Percentiles rank a stretch among this genome's conserved stretches.
These are phyloP conservation scores for Oncopeltus fasciatus DNA, from an alignment of 1,140 invertebrate genomes.

Conservation along the genomic window DNA sequence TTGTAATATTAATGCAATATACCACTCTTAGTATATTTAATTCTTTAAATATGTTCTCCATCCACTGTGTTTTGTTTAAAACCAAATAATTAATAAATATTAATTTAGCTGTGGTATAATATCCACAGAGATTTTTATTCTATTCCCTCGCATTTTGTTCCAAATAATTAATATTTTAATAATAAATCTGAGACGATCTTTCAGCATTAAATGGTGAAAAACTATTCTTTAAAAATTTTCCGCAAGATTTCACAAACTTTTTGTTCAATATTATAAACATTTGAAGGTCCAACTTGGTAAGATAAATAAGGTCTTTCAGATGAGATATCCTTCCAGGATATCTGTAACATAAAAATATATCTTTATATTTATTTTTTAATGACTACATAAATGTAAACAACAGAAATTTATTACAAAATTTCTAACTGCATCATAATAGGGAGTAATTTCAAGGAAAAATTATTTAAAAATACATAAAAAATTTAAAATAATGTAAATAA, in stretches of 20 bases:
- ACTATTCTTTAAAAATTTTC: not conserved
- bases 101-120: no score
- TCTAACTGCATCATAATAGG: not conserved
- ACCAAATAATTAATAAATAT: no score
- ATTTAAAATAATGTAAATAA: no score
- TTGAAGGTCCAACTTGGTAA: not conserved
- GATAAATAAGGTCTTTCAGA: no score
- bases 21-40: not conserved
- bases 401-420: not conserved
- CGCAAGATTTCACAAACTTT: not conserved
- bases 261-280: not conserved
- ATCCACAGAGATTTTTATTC: no score
- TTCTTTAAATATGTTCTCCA: not conserved
- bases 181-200: not conserved
- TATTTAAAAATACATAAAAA: no score
- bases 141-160: no score
- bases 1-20: not conserved
- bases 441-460: no score
- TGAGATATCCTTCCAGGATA: not conserved
- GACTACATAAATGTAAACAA: not conserved
- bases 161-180: not conserved
- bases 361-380: not conserved
- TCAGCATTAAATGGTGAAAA: not conserved
- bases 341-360: not conserved
- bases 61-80: not conserved